phyloP scores from a whole-genome alignment of 2,888 invertebrate species.

The Mimas tiliae region DNA sequence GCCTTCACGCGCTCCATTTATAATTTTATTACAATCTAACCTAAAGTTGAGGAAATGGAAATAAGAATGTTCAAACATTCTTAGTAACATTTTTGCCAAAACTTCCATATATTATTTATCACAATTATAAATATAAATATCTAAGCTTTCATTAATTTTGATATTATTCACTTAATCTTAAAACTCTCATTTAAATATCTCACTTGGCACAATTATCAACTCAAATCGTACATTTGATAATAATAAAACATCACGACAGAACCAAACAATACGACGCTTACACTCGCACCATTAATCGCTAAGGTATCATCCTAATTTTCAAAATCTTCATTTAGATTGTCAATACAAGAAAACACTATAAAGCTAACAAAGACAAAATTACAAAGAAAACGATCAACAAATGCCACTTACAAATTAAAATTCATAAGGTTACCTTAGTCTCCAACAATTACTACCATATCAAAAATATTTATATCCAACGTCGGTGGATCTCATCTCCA shows the following conservation, averaged over 20 bases:
- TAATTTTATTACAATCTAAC: slow-evolving; percentile 60
- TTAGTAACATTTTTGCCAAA: slow-evolving; percentile 70
- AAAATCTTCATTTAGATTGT: slow-evolving; percentile 60
- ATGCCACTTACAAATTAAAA: slow-evolving; percentile 82
- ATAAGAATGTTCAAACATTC: slow-evolving; percentile 69
- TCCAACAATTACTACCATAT: slow-evolving; percentile 79
- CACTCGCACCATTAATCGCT: slow-evolving; percentile 64
- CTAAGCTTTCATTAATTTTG: slow-evolving; percentile 80
- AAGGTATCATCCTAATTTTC: slow-evolving; percentile 64
- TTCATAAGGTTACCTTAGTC: slow-evolving; percentile 71
- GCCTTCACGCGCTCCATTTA: slow-evolving; percentile 41
- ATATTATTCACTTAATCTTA: slow-evolving; percentile 83
- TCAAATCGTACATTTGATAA: slow-evolving; percentile 74
- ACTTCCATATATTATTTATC: slow-evolving; percentile 84
- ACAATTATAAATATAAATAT: slow-evolving; percentile 81
- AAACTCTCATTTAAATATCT: slow-evolving; percentile 79
- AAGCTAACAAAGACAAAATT: slow-evolving; percentile 83
- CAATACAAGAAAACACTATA: slow-evolving; percentile 77
- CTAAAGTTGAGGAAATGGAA: slow-evolving; percentile 64
- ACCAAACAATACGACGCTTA: slow-evolving; percentile 62
- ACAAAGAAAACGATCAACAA: slow-evolving; percentile 83
- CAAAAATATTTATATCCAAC: slow-evolving; percentile 70
- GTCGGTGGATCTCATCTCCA: slow-evolving; percentile 35
- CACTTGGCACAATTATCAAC: slow-evolving; percentile 83
- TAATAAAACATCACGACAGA: slow-evolving; percentile 66